These are phyloP conservation scores for Musca vetustissima DNA, from an alignment of 1,140 invertebrate species.

Conservation along the genomic window DNA sequence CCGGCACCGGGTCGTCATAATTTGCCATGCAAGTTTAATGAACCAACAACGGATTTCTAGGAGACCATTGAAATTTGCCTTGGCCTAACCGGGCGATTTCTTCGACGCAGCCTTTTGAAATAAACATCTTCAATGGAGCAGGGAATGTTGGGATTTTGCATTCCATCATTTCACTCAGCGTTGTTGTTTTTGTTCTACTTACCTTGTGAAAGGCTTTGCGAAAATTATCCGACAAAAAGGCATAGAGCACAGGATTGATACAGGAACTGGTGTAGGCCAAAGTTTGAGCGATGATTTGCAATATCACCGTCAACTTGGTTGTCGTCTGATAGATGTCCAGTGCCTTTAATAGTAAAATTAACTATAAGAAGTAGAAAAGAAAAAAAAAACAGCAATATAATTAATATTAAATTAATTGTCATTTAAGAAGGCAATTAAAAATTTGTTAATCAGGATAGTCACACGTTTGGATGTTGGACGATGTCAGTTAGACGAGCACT, in stretches of 20 bases:
- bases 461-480: no score
- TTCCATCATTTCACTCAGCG: background rate
- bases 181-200: constrained; percentile 25
- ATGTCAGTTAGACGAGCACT: no score
- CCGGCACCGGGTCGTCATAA: no score
- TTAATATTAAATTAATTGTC: background rate
- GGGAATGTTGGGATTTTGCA: background rate
- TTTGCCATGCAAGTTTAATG: no score
- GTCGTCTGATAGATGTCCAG: constrained; percentile 67
- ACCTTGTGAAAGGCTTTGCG: constrained; percentile 55
- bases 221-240: constrained; percentile 54
- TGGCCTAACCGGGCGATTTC: no score
- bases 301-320: constrained; percentile 61
- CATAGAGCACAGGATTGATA: constrained; percentile 87
- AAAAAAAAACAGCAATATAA: background rate
- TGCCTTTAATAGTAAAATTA: constrained; percentile 78
- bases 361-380: constrained; percentile 58
- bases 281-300: constrained; percentile 83
- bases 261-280: constrained; percentile 94
- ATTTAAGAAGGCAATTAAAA: no score
- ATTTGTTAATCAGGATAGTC: no score
- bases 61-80: no score
- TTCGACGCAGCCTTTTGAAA: no score
- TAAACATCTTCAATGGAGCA: background rate
- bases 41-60: no score